Conservation (phyloP, 2,113 vertebrate species). For the Psettodes erumei region DNA sequence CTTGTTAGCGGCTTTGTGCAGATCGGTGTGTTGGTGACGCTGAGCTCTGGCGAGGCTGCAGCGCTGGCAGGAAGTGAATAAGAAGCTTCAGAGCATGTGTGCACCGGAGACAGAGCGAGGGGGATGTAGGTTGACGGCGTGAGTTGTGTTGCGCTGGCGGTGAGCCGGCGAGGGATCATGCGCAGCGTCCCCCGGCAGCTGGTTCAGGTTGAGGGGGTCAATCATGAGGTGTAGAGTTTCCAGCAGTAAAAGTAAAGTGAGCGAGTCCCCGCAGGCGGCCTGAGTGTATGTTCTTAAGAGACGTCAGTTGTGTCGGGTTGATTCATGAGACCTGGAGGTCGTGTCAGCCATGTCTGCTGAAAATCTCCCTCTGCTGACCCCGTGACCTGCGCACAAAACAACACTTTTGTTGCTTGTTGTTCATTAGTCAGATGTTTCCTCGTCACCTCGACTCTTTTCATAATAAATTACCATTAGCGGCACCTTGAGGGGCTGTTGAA, state of each 20-base stretch:
- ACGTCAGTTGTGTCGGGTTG: background rate
- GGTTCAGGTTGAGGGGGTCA: background rate
- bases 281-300: background rate
- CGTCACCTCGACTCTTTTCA: too few species aligned
- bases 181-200: background rate
- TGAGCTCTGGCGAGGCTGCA: background rate
- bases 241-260: background rate
- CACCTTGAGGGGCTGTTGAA: too few species aligned
- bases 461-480: too few species aligned
- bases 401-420: background rate
- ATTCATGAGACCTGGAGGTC: background rate
- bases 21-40: background rate
- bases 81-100: background rate
- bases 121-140: background rate
- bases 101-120: background rate
- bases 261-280: background rate
- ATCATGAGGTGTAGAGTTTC: background rate
- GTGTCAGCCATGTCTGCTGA: constrained; percentile 10
- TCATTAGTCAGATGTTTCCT: too few species aligned
- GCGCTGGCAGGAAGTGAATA: background rate
- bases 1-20: background rate
- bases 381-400: background rate
- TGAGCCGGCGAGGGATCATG: constrained; percentile 2
- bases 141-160: background rate
- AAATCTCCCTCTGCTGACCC: background rate